A percentile compares a stretch with the other conserved stretches of the same genome.
phyloP scores from a whole-genome alignment of 2,113 vertebrate species.

The Osmerus eperlanus region DNA sequence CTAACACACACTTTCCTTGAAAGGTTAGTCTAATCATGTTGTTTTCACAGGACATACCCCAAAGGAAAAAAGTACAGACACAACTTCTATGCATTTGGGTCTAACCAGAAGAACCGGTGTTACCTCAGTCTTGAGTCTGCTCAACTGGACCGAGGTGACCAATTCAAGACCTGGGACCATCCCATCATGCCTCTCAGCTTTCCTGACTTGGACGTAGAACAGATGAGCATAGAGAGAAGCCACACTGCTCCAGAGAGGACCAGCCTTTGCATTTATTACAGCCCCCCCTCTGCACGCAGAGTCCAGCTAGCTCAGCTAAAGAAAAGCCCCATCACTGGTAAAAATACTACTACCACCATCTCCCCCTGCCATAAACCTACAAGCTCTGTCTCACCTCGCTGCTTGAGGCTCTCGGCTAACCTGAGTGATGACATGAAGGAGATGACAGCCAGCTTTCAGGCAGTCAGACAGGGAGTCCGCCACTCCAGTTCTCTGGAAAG shows the following conservation, averaged over 20 bases:
- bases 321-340: constrained; percentile 29
- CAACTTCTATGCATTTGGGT: constrained; percentile 73
- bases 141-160: constrained; percentile 63
- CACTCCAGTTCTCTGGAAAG: constrained; percentile 76
- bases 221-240: constrained; percentile 81
- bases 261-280: constrained; percentile 89
- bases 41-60: constrained; percentile 29
- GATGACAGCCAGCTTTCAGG: constrained; percentile 82
- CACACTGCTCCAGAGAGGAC: constrained; percentile 91
- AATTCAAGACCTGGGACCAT: constrained; percentile 80
- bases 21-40: background rate
- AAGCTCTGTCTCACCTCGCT: constrained; percentile 62
- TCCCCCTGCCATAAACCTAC: constrained; percentile 64
- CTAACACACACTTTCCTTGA: background rate
- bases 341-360: constrained; percentile 26
- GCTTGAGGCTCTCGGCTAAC: constrained; percentile 85
- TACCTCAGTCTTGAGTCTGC: constrained; percentile 76
- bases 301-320: constrained; percentile 67
- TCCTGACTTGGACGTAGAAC: constrained; percentile 69
- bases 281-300: constrained; percentile 84
- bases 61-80: constrained; percentile 70
- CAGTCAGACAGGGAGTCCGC: constrained; percentile 68
- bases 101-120: constrained; percentile 71
- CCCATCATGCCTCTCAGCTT: constrained; percentile 70
- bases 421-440: constrained; percentile 98